Percentiles rank a stretch among this genome's conserved stretches.
phyloP scores from a whole-genome alignment of 1,140 invertebrate species.

The Periplaneta americana region DNA sequence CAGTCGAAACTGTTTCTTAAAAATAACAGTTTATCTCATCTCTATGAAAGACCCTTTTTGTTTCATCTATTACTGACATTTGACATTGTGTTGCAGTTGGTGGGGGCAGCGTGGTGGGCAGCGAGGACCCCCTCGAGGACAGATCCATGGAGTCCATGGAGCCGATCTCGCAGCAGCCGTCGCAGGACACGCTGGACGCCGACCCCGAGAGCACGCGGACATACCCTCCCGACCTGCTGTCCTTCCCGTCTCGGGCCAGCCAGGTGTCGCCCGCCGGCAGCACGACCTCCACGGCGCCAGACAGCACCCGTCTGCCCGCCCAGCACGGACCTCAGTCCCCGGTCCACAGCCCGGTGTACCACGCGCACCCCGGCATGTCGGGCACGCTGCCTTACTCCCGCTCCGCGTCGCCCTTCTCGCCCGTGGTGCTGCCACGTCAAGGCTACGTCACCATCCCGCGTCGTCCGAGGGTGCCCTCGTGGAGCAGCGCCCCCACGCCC shows the following conservation, averaged over 20 bases:
- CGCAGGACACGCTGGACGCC: slow-evolving; percentile 4
- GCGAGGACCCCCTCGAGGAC: slow-evolving; percentile 13
- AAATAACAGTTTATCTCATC: no score
- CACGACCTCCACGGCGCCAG: slow-evolving; percentile 70
- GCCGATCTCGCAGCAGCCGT: not conserved
- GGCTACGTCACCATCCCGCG: slow-evolving; percentile 81
- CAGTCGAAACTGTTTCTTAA: no score
- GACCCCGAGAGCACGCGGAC: slow-evolving; percentile 25
- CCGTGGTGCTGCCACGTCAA: slow-evolving; percentile 54
- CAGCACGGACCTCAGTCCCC: slow-evolving; percentile 44
- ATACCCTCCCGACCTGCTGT: slow-evolving; percentile 74
- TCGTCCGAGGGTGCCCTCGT: slow-evolving; percentile 72
- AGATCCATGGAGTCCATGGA: slow-evolving; percentile 15
- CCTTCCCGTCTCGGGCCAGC: slow-evolving; percentile 59
- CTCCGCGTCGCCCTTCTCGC: slow-evolving; percentile 62
- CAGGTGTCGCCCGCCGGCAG: slow-evolving; percentile 65
- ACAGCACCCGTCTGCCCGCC: slow-evolving; percentile 46
- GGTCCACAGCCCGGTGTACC: slow-evolving; percentile 48
- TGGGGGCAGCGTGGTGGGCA: slow-evolving; percentile 4
- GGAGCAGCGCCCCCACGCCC: slow-evolving; percentile 59
- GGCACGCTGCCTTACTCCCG: slow-evolving; percentile 66
- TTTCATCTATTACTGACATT: no score
- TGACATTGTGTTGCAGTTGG: slow-evolving; percentile 3
- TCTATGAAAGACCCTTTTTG: no score
- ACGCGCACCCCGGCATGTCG: slow-evolving; percentile 43